Evolutionary conservation across 1,140 invertebrate genomes (phyloP).

Genomic region (Aphidius gifuensis): DNA sequence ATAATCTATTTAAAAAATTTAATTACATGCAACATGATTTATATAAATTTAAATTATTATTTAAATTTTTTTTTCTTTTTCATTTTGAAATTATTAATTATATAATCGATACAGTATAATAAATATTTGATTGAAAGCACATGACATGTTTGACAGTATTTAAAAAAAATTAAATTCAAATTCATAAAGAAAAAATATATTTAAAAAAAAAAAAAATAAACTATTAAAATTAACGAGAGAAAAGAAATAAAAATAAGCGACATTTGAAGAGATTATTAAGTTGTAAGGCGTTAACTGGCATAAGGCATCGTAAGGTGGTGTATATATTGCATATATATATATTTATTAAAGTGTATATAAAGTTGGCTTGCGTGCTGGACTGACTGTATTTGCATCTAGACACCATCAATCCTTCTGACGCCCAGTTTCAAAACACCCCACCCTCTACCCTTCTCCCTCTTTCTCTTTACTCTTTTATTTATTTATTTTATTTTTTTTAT

Average conservation of each 20-base stretch:
- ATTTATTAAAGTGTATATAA: not conserved
- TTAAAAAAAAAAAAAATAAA: not conserved
- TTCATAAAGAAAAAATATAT: not conserved
- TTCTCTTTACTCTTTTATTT: conserved; percentile 14
- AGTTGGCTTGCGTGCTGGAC: conserved; percentile 49
- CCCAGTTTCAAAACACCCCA: conserved; percentile 43
- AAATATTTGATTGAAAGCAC: not conserved
- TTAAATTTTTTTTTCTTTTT: no score
- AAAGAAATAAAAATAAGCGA: not conserved
- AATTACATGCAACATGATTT: no score
- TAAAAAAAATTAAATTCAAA: no score
- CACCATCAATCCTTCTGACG: conserved; percentile 57
- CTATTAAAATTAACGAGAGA: conserved; percentile 5
- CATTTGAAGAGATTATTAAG: conserved; percentile 51
- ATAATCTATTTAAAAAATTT: no score
- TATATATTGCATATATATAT: conserved; percentile 32
- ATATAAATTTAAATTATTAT: no score
- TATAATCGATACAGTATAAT: no score
- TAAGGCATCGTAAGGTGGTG: conserved; percentile 54
- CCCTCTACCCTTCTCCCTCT: not conserved
- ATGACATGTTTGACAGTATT: not conserved
- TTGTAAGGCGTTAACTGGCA: conserved; percentile 57
- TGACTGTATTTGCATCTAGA: conserved; percentile 57
- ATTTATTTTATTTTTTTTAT: not conserved
- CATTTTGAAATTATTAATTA: no score